Percentiles rank a stretch among this genome's conserved stretches.
Conservation (phyloP, 2,797 vertebrate genomes). For the Mus spretus region DNA sequence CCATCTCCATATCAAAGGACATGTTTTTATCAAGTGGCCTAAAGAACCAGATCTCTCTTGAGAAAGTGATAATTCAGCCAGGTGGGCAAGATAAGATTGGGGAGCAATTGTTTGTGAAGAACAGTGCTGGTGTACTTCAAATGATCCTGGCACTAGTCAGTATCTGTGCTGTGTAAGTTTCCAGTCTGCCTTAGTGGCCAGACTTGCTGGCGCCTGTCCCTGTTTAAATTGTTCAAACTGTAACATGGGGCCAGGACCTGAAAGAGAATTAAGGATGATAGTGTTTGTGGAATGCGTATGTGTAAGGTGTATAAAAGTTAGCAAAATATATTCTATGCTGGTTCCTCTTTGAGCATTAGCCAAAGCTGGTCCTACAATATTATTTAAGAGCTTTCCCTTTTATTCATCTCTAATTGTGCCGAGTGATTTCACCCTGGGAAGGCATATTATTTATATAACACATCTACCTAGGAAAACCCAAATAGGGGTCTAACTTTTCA, state of each 20-base stretch:
- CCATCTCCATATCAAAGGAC: background rate
- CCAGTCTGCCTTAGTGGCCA: background rate
- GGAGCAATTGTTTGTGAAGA: background rate
- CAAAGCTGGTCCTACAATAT: background rate
- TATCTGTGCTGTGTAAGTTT: conserved; percentile 1
- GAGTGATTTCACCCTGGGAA: background rate
- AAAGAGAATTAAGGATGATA: background rate
- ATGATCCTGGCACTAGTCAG: background rate
- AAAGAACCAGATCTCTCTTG: background rate
- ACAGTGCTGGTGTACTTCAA: background rate
- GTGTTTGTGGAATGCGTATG: background rate
- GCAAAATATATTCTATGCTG: background rate
- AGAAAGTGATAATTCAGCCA: background rate
- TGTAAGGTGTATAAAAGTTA: background rate
- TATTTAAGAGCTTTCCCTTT: background rate
- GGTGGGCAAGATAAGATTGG: background rate
- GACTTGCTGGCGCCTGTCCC: background rate
- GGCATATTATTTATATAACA: background rate
- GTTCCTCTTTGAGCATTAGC: background rate
- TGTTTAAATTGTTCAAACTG: background rate
- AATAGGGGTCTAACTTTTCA: background rate
- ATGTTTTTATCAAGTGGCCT: background rate
- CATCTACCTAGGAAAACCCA: background rate
- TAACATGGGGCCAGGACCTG: background rate
- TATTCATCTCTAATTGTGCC: background rate